Evolutionary conservation across 2,797 vertebrate species (phyloP).

Genomic region (Rhincodon typus): DNA sequence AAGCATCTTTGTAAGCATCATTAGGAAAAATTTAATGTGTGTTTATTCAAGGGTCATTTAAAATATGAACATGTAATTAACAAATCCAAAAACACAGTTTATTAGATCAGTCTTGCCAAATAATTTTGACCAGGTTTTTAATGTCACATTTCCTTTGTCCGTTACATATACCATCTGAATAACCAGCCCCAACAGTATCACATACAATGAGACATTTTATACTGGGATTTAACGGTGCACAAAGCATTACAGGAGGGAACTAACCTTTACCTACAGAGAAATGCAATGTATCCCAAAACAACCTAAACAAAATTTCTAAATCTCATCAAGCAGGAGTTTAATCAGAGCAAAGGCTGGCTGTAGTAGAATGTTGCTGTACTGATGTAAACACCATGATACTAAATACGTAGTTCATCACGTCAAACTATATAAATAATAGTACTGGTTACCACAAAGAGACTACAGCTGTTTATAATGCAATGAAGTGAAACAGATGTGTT

Average conservation of each 20-base stretch:
- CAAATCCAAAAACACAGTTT: background rate
- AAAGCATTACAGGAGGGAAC: background rate
- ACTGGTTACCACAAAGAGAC: constrained; percentile 23
- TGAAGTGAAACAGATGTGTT: constrained; percentile 20
- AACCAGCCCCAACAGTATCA: background rate
- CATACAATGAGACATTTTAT: background rate
- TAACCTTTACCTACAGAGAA: background rate
- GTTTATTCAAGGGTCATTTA: background rate
- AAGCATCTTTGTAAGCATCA: background rate
- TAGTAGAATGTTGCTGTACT: background rate
- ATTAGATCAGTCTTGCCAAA: background rate
- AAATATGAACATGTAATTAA: background rate
- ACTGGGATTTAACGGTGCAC: background rate
- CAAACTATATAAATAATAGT: constrained; percentile 27
- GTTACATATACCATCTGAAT: background rate
- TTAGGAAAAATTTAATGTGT: background rate
- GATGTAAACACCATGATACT: background rate
- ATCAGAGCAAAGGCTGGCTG: background rate
- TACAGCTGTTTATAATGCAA: constrained; percentile 4
- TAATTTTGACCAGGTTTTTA: background rate
- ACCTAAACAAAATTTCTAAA: no score
- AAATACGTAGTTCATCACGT: background rate
- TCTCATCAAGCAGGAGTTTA: background rate
- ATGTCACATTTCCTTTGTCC: background rate
- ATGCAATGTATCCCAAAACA: background rate